Percentiles rank a stretch among this genome's conserved stretches.
Conservation (phyloP, 1,140 invertebrate species). For the Drosophila bipectinata region DNA sequence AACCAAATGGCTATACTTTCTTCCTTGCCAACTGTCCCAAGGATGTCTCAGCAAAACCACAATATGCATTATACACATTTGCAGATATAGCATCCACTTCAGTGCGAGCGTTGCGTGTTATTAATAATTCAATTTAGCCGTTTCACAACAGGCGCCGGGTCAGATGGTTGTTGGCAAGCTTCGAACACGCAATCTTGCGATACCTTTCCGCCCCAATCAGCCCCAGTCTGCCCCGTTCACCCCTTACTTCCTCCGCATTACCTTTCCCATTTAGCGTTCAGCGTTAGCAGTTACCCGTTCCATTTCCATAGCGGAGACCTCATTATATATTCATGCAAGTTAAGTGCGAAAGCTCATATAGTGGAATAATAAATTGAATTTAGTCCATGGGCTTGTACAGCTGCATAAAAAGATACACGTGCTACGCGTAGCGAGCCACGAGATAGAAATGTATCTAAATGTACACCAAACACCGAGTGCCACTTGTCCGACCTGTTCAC, state of each 20-base stretch:
- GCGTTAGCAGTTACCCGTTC: constrained; percentile 10
- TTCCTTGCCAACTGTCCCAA: constrained; percentile 36
- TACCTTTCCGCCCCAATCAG: constrained; percentile 5
- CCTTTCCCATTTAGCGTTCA: constrained; percentile 16
- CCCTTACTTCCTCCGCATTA: constrained; percentile 4
- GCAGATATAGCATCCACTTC: constrained; percentile 32
- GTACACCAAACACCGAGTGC: not conserved
- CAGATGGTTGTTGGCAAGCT: constrained; percentile 24
- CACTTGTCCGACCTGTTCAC: constrained; percentile 5
- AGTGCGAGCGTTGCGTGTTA: constrained; percentile 60
- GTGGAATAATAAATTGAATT: constrained; percentile 79
- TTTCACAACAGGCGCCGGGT: too few relatives aligned
- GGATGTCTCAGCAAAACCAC: constrained; percentile 52
- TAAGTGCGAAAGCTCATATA: constrained; percentile 80
- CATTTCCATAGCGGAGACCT: constrained; percentile 26
- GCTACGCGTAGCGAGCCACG: constrained; percentile 11
- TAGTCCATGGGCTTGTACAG: constrained; percentile 52
- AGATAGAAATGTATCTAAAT: constrained; percentile 57
- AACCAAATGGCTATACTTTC: not conserved
- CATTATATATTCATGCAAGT: constrained; percentile 80
- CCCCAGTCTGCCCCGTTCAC: too few relatives aligned
- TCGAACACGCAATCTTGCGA: constrained; percentile 48
- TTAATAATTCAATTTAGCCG: constrained; percentile 81
- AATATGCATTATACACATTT: constrained; percentile 27
- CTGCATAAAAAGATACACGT: constrained; percentile 64